Percentiles rank a stretch among this genome's conserved stretches.
Evolutionary conservation across 1,140 invertebrate species (phyloP).

Genomic region (Acyrthosiphon pisum): DNA sequence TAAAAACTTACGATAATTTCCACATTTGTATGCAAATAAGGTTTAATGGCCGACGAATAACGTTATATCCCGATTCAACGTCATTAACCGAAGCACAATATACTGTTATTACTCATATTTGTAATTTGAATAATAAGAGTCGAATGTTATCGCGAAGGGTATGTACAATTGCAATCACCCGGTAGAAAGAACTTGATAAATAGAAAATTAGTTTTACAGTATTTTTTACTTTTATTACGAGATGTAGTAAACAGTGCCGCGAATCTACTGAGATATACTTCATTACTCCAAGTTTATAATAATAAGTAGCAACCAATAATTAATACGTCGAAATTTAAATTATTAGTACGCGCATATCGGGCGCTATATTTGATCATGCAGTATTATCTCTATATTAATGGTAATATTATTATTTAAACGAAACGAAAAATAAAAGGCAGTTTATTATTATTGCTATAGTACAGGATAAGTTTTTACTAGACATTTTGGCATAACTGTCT

Average conservation of each 20-base stretch:
- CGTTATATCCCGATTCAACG: background rate
- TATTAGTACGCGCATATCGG: background rate
- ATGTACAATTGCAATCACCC: no score
- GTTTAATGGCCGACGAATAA: background rate
- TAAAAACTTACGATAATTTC: background rate
- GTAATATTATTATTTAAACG: no score
- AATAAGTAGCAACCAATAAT: background rate
- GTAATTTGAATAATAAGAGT: background rate
- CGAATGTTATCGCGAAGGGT: constrained; percentile 13
- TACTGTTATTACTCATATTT: no score
- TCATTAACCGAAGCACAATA: background rate
- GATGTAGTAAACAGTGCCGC: background rate
- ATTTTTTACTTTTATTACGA: background rate
- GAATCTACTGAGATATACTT: background rate
- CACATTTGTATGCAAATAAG: background rate
- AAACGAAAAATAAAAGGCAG: no score
- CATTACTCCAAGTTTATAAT: background rate
- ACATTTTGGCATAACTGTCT: background rate
- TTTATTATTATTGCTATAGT: no score
- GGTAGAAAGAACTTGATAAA: background rate
- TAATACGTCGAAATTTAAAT: background rate
- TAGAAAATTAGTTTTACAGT: background rate
- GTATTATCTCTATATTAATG: no score
- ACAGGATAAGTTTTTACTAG: background rate
- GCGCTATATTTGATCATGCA: no score